Base-by-base conservation (phyloP, 1,140 invertebrate genomes). In the Maconellicoccus hirsutus region DNA sequence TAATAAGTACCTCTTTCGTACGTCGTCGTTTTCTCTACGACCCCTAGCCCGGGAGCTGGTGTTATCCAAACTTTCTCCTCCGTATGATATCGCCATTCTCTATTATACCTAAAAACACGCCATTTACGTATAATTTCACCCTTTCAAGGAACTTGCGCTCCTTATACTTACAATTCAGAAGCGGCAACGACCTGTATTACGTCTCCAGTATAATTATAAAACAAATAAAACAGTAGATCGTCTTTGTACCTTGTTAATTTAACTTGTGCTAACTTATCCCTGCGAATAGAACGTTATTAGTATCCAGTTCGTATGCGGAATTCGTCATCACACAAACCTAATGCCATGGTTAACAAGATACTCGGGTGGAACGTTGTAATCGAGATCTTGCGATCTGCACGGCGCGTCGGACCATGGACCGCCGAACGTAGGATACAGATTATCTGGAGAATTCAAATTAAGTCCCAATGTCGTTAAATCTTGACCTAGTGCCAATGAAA, bases 61-160 rank as follows among this genome's bases (percentile, higher is more conserved):
- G 95, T 98, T 80, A 99, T 94, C 97, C 97, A 99, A 75, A 98
- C 91, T 81, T 96, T 92, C 80, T 99, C 96, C 78, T 98, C 95
- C 84, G 92, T 98, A 80, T 98, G 96, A 85, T 96, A 99, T 82
- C 97, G 86, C 97, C 97, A 99, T 78, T 99, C 96, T 79, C 96
- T 86, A 81, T 87, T 92, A 79, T 98, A 97, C 80, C 95, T 91
- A n/a, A n/a, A n/a, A n/a, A n/a, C n/a, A n/a, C n/a, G n/a, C n/a
- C n/a, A n/a, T 38, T 14, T 38, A 7, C 33, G 21, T 61, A 61
- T 19, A 61, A 61, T 19, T n/a, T n/a, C n/a, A 61, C 21, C 7
- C 59, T 61, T 7, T 6, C 16, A 61, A 6, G 7, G 16, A 19
- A 7, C 25, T 23, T 19, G 23, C 19, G 26, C n/a, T 26, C 16